Conservation (phyloP, 2,797 vertebrate genomes). For the Pantherophis alleghaniensis region DNA sequence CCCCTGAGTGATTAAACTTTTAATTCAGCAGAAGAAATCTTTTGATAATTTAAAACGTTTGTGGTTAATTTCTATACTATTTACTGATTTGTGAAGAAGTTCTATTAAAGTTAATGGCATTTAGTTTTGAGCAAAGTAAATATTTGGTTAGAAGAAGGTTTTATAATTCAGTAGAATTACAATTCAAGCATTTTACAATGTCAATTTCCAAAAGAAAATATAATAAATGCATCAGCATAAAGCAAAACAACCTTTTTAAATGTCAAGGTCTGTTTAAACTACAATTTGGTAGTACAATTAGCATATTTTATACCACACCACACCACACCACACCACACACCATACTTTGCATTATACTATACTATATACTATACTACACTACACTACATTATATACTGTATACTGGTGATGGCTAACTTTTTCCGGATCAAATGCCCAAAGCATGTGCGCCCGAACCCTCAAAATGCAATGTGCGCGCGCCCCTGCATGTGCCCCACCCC, state of each 20-base stretch:
- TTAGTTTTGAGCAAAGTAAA: neutral
- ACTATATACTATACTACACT: too few relatives aligned
- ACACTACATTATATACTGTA: too few relatives aligned
- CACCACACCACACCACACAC: fast-evolving
- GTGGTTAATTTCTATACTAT: neutral
- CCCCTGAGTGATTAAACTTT: neutral
- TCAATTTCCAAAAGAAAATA: neutral
- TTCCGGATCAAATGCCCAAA: too few relatives aligned
- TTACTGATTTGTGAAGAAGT: too few relatives aligned
- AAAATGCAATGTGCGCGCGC: too few relatives aligned
- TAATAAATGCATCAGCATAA: neutral
- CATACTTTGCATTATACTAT: too few relatives aligned
- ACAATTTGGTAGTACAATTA: neutral
- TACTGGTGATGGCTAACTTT: too few relatives aligned
- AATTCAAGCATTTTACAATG: neutral
- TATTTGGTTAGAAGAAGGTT: neutral
- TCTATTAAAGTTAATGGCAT: neutral
- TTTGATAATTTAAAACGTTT: neutral
- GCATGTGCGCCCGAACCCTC: too few relatives aligned
- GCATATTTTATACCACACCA: neutral
- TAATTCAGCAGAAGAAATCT: neutral
- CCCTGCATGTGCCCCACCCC: too few relatives aligned
- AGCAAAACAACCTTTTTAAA: neutral
- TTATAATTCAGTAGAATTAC: neutral
- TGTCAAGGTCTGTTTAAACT: neutral